Conservation (phyloP, 35 echinoderm and acorn worm genomes). For the Acanthaster planci region DNA sequence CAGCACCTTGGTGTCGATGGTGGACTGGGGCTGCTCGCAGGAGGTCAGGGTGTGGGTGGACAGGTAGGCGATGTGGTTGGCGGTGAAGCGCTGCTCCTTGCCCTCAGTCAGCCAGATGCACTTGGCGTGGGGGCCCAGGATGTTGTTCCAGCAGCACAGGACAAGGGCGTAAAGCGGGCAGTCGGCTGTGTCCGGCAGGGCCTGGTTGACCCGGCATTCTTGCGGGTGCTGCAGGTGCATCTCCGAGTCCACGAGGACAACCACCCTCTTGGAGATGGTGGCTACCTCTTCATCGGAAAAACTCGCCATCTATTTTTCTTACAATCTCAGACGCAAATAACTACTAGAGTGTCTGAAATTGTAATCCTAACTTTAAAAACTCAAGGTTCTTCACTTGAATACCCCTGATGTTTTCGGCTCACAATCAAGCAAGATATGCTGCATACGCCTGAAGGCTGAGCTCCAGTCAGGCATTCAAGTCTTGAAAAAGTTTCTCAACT, state of each 20-base stretch:
- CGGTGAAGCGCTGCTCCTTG: constrained; percentile 38
- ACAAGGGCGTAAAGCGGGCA: constrained; percentile 74
- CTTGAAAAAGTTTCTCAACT: too few relatives aligned
- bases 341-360: too few relatives aligned
- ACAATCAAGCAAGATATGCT: too few relatives aligned
- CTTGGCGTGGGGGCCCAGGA: constrained; percentile 84
- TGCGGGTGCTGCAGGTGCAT: not conserved
- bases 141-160: constrained; percentile 89
- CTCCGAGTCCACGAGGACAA: not conserved
- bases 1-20: constrained; percentile 74
- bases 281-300: not conserved
- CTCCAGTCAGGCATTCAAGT: too few relatives aligned
- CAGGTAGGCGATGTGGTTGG: constrained; percentile 61
- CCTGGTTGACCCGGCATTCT: not conserved
- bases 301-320: not conserved
- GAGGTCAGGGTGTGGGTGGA: constrained; percentile 80
- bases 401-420: too few relatives aligned
- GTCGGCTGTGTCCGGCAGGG: constrained; percentile 38
- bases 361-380: too few relatives aligned
- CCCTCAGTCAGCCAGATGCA: constrained; percentile 71
- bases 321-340: not conserved
- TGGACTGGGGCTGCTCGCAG: constrained; percentile 67
- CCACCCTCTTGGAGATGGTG: not conserved
- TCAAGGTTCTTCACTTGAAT: too few relatives aligned
- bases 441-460: too few relatives aligned